These are phyloP conservation scores for Pristionchus arcanus DNA, from an alignment of 2,888 invertebrate genomes.

Conservation along the genomic window DNA sequence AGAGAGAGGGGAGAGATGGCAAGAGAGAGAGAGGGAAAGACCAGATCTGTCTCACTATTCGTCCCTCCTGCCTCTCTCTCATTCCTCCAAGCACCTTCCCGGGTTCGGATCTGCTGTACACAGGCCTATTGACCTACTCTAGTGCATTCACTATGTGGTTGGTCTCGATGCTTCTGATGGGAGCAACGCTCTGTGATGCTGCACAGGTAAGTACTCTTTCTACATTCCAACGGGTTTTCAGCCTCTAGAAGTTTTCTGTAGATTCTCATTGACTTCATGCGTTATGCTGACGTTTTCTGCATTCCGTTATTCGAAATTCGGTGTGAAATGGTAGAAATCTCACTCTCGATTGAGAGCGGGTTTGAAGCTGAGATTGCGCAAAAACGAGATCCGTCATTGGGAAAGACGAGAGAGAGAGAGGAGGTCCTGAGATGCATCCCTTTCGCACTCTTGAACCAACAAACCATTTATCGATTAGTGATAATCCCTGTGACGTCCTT, in stretches of 20 bases:
- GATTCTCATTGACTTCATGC: not conserved
- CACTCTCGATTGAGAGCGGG: constrained; percentile 10
- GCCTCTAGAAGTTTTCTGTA: not conserved
- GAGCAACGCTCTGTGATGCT: not conserved
- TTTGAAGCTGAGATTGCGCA: constrained; percentile 33
- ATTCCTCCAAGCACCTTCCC: not conserved
- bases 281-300: too few relatives aligned
- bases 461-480: not conserved
- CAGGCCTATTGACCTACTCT: not conserved
- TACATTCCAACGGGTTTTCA: not conserved
- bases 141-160: not conserved
- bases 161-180: not conserved
- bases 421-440: not conserved
- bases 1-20: not conserved
- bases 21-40: constrained; percentile 10
- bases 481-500: not conserved
- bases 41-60: constrained; percentile 39
- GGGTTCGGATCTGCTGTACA: not conserved
- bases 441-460: not conserved
- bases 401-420: not conserved
- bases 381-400: constrained; percentile 36
- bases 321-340: not conserved
- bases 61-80: not conserved
- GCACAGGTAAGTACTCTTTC: not conserved
- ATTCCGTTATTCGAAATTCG: not conserved